These are phyloP conservation scores for Ceriagrion tenellum DNA, from an alignment of 2,888 invertebrate species.

Conservation along the genomic window DNA sequence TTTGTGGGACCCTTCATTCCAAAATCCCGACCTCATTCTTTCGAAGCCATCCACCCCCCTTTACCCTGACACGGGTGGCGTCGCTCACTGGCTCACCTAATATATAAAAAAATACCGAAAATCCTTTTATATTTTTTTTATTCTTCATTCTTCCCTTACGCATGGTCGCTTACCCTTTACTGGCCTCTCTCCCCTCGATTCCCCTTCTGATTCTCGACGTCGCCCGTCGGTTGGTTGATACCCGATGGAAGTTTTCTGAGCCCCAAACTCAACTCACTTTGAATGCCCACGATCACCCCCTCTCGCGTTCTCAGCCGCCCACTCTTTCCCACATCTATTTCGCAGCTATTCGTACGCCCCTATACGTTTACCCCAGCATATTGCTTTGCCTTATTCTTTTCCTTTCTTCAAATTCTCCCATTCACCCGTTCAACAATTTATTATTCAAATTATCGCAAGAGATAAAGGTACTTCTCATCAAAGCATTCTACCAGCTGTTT, in stretches of 20 bases:
- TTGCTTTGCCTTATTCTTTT: no score
- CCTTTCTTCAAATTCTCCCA: no score
- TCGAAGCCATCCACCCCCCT: neutral
- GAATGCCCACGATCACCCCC: neutral
- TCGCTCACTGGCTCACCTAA: neutral
- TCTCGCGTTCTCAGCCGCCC: neutral
- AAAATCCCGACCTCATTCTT: neutral
- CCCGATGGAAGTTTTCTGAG: neutral
- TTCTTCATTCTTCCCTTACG: neutral
- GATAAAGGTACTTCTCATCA: no score
- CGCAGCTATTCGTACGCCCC: no score
- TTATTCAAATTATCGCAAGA: no score
- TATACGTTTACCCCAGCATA: no score
- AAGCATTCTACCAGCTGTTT: no score
- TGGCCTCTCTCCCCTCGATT: neutral
- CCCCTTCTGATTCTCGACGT: neutral
- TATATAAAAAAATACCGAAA: neutral
- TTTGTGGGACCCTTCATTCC: neutral
- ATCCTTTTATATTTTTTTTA: neutral
- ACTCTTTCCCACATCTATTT: no score
- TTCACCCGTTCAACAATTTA: no score
- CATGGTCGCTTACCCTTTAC: conserved; percentile 2
- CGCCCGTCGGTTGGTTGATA: neutral
- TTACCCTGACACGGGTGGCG: neutral
- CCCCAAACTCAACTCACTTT: neutral